Conservation (phyloP, 2,113 vertebrate genomes). For the Condylura cristata region DNA sequence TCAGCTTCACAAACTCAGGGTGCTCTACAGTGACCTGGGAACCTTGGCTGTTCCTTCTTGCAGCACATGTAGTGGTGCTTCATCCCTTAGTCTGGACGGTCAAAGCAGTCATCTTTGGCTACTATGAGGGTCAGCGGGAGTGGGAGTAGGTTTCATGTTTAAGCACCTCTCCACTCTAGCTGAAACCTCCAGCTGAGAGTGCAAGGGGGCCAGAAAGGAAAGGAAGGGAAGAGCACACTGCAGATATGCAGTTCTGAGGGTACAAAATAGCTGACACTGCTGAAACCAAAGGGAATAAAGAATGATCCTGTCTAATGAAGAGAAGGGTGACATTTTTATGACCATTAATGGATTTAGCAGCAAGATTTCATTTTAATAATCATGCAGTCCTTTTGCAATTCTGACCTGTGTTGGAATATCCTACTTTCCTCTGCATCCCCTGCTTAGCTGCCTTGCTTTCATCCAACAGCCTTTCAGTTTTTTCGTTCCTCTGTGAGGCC, state of each 20-base stretch:
- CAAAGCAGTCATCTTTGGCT: background rate
- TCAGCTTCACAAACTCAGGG: background rate
- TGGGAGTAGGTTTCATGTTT: background rate
- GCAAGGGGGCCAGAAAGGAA: background rate
- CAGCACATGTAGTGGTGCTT: accelerated
- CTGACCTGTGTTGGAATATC: background rate
- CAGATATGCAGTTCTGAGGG: background rate
- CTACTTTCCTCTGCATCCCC: background rate
- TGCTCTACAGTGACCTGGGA: background rate
- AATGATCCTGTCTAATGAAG: background rate
- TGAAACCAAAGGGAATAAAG: background rate
- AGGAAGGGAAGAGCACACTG: background rate
- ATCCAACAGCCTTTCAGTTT: background rate
- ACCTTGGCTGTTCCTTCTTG: background rate
- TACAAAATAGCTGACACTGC: background rate
- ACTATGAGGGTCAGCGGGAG: background rate
- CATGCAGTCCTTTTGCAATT: background rate
- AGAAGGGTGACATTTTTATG: constrained; percentile 50
- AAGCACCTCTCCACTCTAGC: background rate
- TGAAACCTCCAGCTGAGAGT: background rate
- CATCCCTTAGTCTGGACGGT: no score
- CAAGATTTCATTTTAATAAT: constrained; percentile 29
- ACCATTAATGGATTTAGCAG: constrained; percentile 62
- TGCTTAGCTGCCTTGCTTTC: constrained; percentile 50
- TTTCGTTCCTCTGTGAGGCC: background rate